These are phyloP conservation scores for Pocillopora meandrina DNA, from an alignment of 92 coral and sea anemone genomes.

Conservation along the genomic window DNA sequence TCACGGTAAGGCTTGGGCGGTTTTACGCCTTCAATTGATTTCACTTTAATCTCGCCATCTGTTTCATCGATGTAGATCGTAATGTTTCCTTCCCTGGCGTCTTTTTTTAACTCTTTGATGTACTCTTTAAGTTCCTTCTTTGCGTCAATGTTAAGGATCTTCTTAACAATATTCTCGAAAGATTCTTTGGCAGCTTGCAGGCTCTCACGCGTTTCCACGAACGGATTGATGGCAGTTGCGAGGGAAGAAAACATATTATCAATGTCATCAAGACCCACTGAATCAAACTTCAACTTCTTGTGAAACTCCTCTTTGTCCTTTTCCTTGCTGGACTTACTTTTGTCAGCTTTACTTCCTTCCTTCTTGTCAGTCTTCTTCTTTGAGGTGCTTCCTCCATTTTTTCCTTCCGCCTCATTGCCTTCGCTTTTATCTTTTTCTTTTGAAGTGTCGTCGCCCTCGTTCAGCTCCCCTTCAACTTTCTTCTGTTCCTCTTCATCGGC, in stretches of 20 bases:
- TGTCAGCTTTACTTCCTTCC: constrained; percentile 2
- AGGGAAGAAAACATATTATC: constrained; percentile 71
- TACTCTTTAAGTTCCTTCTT: constrained; percentile 71
- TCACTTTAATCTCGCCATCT: constrained; percentile 65
- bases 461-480: constrained; percentile 44
- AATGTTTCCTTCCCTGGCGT: constrained; percentile 79
- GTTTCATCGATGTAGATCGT: constrained; percentile 66
- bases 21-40: constrained; percentile 68
- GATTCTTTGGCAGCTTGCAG: constrained; percentile 77
- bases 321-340: constrained; percentile 29
- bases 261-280: constrained; percentile 70
- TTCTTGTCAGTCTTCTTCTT: constrained; percentile 22
- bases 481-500: constrained; percentile 59
- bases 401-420: constrained; percentile 8
- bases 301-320: constrained; percentile 62
- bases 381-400: background rate
- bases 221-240: constrained; percentile 61
- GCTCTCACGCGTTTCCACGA: constrained; percentile 66
- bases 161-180: constrained; percentile 63
- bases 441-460: constrained; percentile 15
- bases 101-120: constrained; percentile 71
- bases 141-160: constrained; percentile 60
- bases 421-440: constrained; percentile 12
- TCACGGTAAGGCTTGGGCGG: constrained; percentile 82
- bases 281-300: constrained; percentile 67